Base-by-base conservation (phyloP, 2,113 vertebrate species). In the Trogon melanurus region DNA sequence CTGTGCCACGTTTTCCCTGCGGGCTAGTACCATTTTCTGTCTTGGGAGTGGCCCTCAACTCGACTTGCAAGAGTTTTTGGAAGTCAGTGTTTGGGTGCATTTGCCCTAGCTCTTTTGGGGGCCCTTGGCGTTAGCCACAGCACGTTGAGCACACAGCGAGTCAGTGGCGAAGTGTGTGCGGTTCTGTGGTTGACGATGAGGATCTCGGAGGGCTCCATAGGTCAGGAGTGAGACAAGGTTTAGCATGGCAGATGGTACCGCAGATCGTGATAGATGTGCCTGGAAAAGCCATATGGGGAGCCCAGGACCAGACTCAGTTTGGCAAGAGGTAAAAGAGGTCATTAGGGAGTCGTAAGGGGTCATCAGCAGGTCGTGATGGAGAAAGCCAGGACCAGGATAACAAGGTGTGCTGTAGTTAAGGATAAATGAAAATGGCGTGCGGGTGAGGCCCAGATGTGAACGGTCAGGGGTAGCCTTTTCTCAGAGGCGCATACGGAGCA, bases 381-480 rank as follows among this genome's bases (percentile, higher is more conserved):
- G 72, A 57, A 66, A 41, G 18, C 21, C n/a, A 50, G 41, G 67
- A 72, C 27, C 60, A 38, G 29, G 90, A 58, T 61, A 70, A 45
- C 13, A 62, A 38, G 17, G 17, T 64, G 38, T 86, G 64, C 76
- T 84, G 34, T 18, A 50, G 30, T 38, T 79, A 60, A 61, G 41
- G 44, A 6, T n/a, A 41, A 51, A 70, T 54, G 51, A 56, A 36
- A 80, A 69, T 0, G 0, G 7, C 4, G 3, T 9, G 3, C 1
- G 0, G 41, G 32, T 7, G 5, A 72, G 45, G 53, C 48, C 45
- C 44, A 74, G 71, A 20, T 26, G 27, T 71, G 65, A 76, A 11
- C 56, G 51, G 21, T 3, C 2, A 0, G 30, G 20, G 74, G 10
- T 30, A 20, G 60, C 16, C 72, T 70, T 4, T 79, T 56, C 62